Percentiles rank a stretch among this genome's conserved stretches.
Conservation (phyloP, 2,113 vertebrate species). For the Oncorhynchus keta region DNA sequence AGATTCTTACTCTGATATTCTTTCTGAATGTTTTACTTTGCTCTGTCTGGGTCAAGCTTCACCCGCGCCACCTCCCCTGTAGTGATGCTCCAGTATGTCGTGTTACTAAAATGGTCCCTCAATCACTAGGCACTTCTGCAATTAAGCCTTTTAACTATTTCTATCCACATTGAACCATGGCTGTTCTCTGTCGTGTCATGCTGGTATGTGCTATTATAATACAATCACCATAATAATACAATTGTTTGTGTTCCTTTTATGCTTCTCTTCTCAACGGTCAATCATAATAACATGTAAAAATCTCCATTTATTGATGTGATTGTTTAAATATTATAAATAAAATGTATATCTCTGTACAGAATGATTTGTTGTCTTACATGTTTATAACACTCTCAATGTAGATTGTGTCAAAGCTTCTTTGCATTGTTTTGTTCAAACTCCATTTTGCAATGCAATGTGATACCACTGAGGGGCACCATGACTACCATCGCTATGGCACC, state of each 20-base stretch:
- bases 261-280: constrained; percentile 41
- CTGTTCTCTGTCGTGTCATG: constrained; percentile 41
- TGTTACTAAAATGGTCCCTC: constrained; percentile 31
- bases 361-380: no score
- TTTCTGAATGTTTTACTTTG: no score
- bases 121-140: no score
- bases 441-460: no score
- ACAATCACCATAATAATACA: background rate
- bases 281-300: constrained; percentile 45
- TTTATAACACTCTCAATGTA: no score
- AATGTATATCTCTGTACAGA: constrained; percentile 57
- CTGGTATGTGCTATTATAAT: constrained; percentile 38
- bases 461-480: no score
- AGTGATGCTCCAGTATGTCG: background rate
- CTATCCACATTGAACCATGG: constrained; percentile 4
- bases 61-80: no score
- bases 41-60: no score
- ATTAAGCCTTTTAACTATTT: background rate
- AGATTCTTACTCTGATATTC: no score
- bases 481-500: no score
- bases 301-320: constrained; percentile 53
- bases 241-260: constrained; percentile 8
- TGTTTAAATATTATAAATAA: constrained; percentile 73
- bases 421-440: no score
- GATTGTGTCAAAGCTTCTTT: no score